Conservation (phyloP, 1,140 invertebrate species). For the Lucilia cuprina region DNA sequence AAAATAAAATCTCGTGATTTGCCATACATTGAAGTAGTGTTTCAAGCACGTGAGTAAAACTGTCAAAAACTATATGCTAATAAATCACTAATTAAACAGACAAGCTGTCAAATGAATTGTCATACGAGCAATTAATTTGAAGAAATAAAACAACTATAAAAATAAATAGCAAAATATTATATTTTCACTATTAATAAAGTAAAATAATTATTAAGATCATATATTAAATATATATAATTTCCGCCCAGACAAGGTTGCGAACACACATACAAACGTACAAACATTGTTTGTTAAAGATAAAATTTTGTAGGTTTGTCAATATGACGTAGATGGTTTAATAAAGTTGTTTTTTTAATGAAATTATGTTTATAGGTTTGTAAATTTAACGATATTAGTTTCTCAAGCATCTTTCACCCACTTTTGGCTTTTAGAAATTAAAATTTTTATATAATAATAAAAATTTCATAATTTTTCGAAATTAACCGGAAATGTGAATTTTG, state of each 20-base stretch:
- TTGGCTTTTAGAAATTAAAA: no score
- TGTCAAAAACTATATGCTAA: not conserved
- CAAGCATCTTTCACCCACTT: no score
- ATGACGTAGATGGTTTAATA: not conserved
- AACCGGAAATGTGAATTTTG: not conserved
- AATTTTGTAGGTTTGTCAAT: not conserved
- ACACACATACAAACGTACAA: no score
- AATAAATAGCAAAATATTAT: not conserved
- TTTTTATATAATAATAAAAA: no score
- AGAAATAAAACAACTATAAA: not conserved
- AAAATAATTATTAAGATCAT: not conserved
- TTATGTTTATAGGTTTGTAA: not conserved
- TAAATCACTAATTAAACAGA: not conserved
- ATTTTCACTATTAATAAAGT: not conserved
- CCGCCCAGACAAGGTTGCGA: not conserved
- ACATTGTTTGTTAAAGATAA: not conserved
- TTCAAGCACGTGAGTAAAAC: not conserved
- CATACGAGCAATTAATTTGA: not conserved
- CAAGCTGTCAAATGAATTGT: not conserved
- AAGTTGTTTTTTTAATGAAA: no score
- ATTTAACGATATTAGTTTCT: not conserved
- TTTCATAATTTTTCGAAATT: no score
- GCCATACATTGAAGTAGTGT: not conserved
- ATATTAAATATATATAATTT: not conserved
- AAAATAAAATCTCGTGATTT: not conserved